Evolutionary conservation across 2,113 vertebrate species (phyloP).

Genomic region (Hypanus sabinus): DNA sequence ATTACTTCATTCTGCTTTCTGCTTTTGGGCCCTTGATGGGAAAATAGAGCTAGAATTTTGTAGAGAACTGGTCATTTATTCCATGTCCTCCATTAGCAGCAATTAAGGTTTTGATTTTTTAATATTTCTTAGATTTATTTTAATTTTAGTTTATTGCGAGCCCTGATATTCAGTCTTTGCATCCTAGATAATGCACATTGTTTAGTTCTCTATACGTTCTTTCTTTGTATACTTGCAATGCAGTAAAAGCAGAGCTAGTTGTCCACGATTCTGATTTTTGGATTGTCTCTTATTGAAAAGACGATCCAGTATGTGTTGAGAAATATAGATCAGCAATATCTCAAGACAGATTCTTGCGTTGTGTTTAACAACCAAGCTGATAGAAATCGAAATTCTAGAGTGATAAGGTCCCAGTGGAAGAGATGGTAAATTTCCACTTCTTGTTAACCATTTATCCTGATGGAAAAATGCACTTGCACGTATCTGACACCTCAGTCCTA

Average conservation of each 20-base stretch:
- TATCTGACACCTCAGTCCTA: neutral
- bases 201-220: neutral
- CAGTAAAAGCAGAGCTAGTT: neutral
- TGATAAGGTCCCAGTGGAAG: neutral
- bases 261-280: neutral
- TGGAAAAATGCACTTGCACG: neutral
- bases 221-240: neutral
- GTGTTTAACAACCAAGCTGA: neutral
- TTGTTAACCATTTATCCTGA: neutral
- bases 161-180: neutral
- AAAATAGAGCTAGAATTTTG: neutral
- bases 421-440: neutral
- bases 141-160: neutral
- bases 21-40: too few relatives aligned
- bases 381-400: neutral
- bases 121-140: neutral
- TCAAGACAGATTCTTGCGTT: neutral
- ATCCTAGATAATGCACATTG: neutral
- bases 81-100: neutral
- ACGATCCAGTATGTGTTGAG: neutral
- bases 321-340: neutral
- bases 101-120: neutral
- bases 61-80: neutral
- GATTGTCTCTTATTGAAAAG: neutral
- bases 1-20: neutral